Evolutionary conservation across 2,888 invertebrate genomes (phyloP), one percentile per base, ranked within the genome.

Genomic region (Ptilodon capucinus): DNA sequence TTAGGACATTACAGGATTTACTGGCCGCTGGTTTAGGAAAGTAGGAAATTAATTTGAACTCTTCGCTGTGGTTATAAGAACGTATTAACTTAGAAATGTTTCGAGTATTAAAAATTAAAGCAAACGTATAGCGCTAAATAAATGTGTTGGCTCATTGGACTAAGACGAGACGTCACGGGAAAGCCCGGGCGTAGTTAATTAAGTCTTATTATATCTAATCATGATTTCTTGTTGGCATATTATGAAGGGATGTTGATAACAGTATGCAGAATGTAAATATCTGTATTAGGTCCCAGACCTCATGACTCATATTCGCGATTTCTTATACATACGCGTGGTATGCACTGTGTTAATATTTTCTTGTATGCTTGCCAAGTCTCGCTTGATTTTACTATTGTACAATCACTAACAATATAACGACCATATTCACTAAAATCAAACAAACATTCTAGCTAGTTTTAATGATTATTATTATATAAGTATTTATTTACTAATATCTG

Each of bases 271-370:
- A n/a, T 28, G 3, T 28, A n/a, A 1, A 2, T 34, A 7, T 2
- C 8, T 40, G 14, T 25, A 9, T 14, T 42, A 57, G 40, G 53
- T 40, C 47, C 46, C 35, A 53, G 42, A 41, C 51, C 51, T 50
- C 51, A 51, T 59, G 48, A 64, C n/a, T 64, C 52, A 54, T 41
- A 36, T 35, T 46, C 41, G 39, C 47, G 40, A 48, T 60, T 59
- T 53, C 57, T 46, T 54, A 41, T 34, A 57, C 44, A 54, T 49
- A 39, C 35, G 53, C 52, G 40, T 43, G 60, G 64, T 60, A 62
- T 62, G 68, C 69, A 68, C 55, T 54, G 45, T 60, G 58, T 69
- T 66, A 66, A 67, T 68, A 67, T 64, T 66, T 66, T 68, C 63
- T 68, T 69, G 68, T 68, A 60, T 57, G 48, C 35, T 60, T 68